Conservation (phyloP, 2,888 invertebrate genomes). For the Apamea monoglypha region DNA sequence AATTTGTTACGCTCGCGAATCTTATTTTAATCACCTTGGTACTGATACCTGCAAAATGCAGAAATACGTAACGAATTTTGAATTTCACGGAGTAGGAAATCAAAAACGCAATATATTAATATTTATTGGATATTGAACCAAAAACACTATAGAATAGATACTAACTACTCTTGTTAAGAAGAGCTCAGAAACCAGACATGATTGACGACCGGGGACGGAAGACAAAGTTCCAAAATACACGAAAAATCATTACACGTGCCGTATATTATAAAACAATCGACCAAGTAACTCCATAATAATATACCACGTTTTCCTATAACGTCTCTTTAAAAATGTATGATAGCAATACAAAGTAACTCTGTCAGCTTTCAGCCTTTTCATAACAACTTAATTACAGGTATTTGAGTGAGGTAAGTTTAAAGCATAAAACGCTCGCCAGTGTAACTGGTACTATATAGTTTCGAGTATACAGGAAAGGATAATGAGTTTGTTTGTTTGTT, state of each 20-base stretch:
- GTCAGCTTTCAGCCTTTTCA: slow-evolving; percentile 14
- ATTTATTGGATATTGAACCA: too few species aligned
- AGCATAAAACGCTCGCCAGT: slow-evolving; percentile 17
- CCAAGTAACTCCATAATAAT: not conserved
- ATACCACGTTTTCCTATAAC: too few species aligned
- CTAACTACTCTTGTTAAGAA: not conserved
- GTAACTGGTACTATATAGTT: slow-evolving; percentile 28
- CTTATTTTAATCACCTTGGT: too few species aligned
- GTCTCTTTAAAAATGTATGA: slow-evolving; percentile 10
- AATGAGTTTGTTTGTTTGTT: slow-evolving; percentile 20
- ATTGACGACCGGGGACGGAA: not conserved
- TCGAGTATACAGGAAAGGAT: not conserved
- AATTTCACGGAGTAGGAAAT: too few species aligned
- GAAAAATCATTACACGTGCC: slow-evolving; percentile 2
- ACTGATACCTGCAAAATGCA: too few species aligned
- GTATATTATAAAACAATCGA: not conserved
- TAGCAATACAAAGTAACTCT: slow-evolving; percentile 16
- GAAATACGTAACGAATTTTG: too few species aligned
- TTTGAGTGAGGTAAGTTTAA: slow-evolving; percentile 18
- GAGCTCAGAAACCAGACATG: not conserved
- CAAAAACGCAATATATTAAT: too few species aligned
- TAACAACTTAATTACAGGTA: slow-evolving; percentile 46
- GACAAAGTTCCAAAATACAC: not conserved
- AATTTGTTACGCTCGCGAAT: too few species aligned
- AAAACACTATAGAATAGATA: not conserved